Percentiles rank a stretch among this genome's conserved stretches.
Evolutionary conservation across 53 echinoderm and acorn worm species (phyloP).

Genomic region (Holothuria scabra): DNA sequence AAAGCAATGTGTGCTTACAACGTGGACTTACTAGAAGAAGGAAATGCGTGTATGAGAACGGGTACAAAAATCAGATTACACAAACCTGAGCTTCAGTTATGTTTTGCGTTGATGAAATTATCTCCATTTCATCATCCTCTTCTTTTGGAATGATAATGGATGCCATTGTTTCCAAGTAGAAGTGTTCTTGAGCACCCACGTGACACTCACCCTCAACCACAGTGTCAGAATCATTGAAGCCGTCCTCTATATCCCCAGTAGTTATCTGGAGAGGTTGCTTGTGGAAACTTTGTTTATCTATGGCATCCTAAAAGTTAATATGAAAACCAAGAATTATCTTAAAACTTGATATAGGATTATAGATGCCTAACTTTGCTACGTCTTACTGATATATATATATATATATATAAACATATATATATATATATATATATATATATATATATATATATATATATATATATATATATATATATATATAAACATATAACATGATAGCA

Average conservation of each 20-base stretch:
- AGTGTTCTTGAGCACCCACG: constrained; percentile 75
- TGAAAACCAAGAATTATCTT: neutral
- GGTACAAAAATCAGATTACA: neutral
- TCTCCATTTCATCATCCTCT: constrained; percentile 66
- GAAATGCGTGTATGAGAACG: neutral
- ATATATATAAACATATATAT: too few relatives aligned
- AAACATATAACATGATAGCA: too few relatives aligned
- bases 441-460: too few relatives aligned
- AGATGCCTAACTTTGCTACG: too few relatives aligned
- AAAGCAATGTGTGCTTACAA: too few relatives aligned
- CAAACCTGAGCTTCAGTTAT: constrained; percentile 56
- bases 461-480: too few relatives aligned
- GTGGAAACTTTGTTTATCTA: constrained; percentile 54
- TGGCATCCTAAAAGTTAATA: constrained; percentile 58
- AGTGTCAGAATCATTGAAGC: constrained; percentile 61
- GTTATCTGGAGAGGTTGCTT: constrained; percentile 12
- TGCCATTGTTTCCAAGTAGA: constrained; percentile 74
- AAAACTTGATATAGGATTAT: too few relatives aligned
- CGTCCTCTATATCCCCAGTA: constrained; percentile 48
- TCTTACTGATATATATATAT: too few relatives aligned
- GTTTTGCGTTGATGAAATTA: constrained; percentile 67
- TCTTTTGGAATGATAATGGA: constrained; percentile 61
- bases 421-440: too few relatives aligned
- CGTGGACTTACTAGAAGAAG: too few relatives aligned
- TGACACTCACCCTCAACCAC: constrained; percentile 69